These are phyloP conservation scores for Sakesphorus luctuosus DNA, from an alignment of 2,113 vertebrate genomes.

Conservation along the genomic window DNA sequence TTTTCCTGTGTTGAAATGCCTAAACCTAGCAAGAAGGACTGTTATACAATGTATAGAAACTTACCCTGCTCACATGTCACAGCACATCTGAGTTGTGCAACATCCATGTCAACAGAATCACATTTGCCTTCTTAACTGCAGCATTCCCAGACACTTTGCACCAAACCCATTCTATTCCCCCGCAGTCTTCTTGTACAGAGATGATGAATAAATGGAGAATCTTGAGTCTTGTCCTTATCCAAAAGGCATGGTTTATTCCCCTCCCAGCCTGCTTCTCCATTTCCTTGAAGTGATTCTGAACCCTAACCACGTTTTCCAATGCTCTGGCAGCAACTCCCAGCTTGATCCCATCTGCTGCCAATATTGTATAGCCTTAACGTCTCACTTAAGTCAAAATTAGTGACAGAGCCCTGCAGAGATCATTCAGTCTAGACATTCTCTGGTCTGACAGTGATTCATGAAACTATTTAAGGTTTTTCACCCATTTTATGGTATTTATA, in stretches of 20 bases:
- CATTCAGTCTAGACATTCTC: not conserved
- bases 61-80: not conserved
- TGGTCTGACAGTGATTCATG: not conserved
- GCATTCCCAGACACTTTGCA: not conserved
- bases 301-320: not conserved
- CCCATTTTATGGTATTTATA: not conserved
- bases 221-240: not conserved
- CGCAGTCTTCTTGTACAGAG: not conserved
- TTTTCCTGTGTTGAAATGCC: not conserved
- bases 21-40: not conserved
- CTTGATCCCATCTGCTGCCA: constrained; percentile 30
- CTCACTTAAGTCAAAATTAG: constrained; percentile 27
- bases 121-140: not conserved
- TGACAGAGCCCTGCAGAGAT: constrained; percentile 22
- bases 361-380: not conserved
- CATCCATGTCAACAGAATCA: not conserved
- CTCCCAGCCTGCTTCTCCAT: not conserved
- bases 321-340: not conserved
- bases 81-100: not conserved
- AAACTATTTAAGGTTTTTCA: constrained; percentile 2
- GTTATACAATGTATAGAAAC: accelerated
- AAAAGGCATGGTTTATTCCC: not conserved
- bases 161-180: not conserved
- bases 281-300: not conserved
- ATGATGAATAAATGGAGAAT: not conserved